These are phyloP conservation scores for Diorhabda sublineata DNA, from an alignment of 1,140 invertebrate genomes.

Conservation along the genomic window DNA sequence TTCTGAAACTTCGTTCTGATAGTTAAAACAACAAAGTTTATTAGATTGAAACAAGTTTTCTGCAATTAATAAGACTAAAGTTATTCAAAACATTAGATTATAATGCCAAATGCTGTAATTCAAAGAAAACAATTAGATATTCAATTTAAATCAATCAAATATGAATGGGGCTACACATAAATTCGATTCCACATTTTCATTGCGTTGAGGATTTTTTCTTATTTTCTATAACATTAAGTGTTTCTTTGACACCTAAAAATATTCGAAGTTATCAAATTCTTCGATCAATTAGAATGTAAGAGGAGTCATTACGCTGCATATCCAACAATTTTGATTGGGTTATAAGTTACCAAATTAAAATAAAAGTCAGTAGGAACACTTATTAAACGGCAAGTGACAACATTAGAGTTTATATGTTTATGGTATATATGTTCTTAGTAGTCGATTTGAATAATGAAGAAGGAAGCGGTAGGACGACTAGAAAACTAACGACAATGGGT, in stretches of 20 bases:
- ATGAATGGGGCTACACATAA: no score
- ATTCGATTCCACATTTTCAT: no score
- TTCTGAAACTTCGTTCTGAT: no score
- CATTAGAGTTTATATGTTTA: not conserved
- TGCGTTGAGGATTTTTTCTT: not conserved
- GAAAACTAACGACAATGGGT: constrained; percentile 1
- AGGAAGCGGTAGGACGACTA: not conserved
- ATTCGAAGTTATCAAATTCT: not conserved
- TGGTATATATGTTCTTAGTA: not conserved
- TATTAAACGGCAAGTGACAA: not conserved
- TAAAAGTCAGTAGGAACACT: constrained; percentile 2
- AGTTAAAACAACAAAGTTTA: no score
- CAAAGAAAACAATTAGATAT: no score
- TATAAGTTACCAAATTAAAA: constrained; percentile 1
- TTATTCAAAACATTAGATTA: no score
- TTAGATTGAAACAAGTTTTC: no score
- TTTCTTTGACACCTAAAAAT: not conserved
- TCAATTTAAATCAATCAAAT: no score
- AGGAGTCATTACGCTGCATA: not conserved
- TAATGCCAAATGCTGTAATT: no score
- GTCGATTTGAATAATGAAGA: not conserved
- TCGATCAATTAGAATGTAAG: not conserved
- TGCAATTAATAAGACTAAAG: no score
- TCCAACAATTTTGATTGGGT: not conserved
- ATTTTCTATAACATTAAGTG: not conserved